These are phyloP conservation scores for Laticauda laticaudata DNA, from an alignment of 2,113 vertebrate genomes.

Conservation along the genomic window DNA sequence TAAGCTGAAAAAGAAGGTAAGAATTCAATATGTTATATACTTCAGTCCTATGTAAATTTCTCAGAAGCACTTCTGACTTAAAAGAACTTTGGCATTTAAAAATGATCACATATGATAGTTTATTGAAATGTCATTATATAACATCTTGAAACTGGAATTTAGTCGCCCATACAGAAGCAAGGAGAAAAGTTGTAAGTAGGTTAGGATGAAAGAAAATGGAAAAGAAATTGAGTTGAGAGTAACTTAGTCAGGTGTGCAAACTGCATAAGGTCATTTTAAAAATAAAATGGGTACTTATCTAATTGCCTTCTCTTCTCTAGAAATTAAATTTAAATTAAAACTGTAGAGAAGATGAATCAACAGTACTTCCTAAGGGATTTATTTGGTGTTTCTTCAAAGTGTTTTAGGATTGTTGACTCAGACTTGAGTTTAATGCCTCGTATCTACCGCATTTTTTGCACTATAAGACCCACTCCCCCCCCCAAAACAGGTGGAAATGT, in stretches of 20 bases:
- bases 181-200: not conserved
- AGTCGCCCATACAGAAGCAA: not conserved
- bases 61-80: not conserved
- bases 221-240: not conserved
- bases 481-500: too few relatives aligned
- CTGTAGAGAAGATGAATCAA: not conserved
- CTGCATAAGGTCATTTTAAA: not conserved
- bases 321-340: not conserved
- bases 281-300: not conserved
- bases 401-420: not conserved
- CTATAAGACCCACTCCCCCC: too few relatives aligned
- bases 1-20: conserved; percentile 84
- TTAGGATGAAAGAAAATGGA: not conserved
- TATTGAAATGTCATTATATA: not conserved
- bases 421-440: not conserved
- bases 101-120: not conserved
- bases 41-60: not conserved
- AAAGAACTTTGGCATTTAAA: not conserved
- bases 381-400: not conserved
- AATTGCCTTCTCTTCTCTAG: not conserved
- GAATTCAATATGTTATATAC: not conserved
- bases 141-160: not conserved
- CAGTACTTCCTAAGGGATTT: not conserved
- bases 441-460: not conserved
- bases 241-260: not conserved